A percentile compares a stretch with the other conserved stretches of the same genome.
Evolutionary conservation across 2,797 vertebrate genomes (phyloP).

Genomic region (Rhinophrynus dorsalis): DNA sequence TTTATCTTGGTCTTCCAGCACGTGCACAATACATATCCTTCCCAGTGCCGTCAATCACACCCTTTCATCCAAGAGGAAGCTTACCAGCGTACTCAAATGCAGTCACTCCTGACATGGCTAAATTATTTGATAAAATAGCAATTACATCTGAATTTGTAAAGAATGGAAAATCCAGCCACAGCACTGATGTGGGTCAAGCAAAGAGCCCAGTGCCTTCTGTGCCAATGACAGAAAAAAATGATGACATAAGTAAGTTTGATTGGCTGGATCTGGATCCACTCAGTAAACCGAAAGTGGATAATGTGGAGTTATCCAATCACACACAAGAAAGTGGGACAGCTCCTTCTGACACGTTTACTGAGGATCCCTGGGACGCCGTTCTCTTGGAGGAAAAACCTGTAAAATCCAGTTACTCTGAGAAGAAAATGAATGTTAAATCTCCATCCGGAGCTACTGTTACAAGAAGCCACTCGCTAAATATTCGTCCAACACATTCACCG

Average conservation of each 20-base stretch:
- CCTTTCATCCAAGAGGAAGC: constrained; percentile 73
- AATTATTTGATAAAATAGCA: constrained; percentile 94
- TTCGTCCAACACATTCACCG: constrained; percentile 65
- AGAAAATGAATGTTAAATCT: constrained; percentile 73
- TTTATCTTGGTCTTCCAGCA: constrained; percentile 73
- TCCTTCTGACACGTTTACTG: constrained; percentile 60
- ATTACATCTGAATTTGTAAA: constrained; percentile 94
- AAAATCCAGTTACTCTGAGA: constrained; percentile 63
- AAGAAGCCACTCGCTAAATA: constrained; percentile 86
- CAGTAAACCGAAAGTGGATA: constrained; percentile 82
- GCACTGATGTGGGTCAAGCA: constrained; percentile 68
- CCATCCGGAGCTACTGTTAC: constrained; percentile 78
- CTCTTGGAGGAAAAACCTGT: constrained; percentile 80
- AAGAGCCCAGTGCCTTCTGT: constrained; percentile 73
- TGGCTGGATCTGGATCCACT: constrained; percentile 97
- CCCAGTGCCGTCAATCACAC: constrained; percentile 70
- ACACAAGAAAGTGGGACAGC: constrained; percentile 53
- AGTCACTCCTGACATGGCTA: constrained; percentile 89
- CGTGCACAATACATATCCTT: constrained; percentile 81
- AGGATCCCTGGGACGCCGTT: constrained; percentile 97
- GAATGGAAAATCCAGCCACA: constrained; percentile 80
- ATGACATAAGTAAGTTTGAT: constrained; percentile 81
- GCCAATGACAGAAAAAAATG: constrained; percentile 65
- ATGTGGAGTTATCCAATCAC: constrained; percentile 59
- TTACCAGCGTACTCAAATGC: constrained; percentile 68